These are phyloP conservation scores for Dione juno DNA, from an alignment of 2,888 invertebrate genomes.

Conservation along the genomic window DNA sequence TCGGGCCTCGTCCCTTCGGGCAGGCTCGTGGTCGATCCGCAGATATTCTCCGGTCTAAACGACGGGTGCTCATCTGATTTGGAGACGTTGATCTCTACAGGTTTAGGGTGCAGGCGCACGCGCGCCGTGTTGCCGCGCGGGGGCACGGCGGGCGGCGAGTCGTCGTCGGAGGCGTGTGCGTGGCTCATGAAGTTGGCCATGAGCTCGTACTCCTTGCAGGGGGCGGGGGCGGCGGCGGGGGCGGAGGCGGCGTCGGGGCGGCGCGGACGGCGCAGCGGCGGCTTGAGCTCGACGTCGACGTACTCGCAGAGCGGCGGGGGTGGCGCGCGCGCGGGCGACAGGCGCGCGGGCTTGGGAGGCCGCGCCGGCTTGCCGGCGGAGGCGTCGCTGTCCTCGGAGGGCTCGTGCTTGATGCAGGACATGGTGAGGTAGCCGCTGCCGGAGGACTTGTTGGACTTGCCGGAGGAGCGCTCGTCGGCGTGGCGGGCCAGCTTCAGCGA, in stretches of 20 bases:
- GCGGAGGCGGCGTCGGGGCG: slow-evolving; percentile 51
- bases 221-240: slow-evolving; percentile 49
- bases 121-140: slow-evolving; percentile 59
- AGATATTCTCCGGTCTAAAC: slow-evolving; percentile 71
- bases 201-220: slow-evolving; percentile 74
- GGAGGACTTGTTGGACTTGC: slow-evolving; percentile 69
- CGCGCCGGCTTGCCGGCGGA: slow-evolving; percentile 69
- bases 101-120: slow-evolving; percentile 51
- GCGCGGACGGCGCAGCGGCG: slow-evolving; percentile 56
- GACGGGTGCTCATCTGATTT: slow-evolving; percentile 87
- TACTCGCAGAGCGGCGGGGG: slow-evolving; percentile 59
- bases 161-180: slow-evolving; percentile 55
- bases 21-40: slow-evolving; percentile 62
- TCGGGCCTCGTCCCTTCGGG: slow-evolving; percentile 46
- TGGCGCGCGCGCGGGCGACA: slow-evolving; percentile 61
- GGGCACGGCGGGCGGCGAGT: slow-evolving; percentile 67
- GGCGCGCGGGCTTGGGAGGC: slow-evolving; percentile 71
- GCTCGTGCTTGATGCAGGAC: slow-evolving; percentile 74
- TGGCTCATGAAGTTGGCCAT: slow-evolving; percentile 73
- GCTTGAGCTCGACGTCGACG: slow-evolving; percentile 61
- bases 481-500: slow-evolving; percentile 68
- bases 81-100: slow-evolving; percentile 82
- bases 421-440: slow-evolving; percentile 77
- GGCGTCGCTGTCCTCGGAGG: slow-evolving; percentile 70
- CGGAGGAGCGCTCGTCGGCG: slow-evolving; percentile 72